Evolutionary conservation across 2,797 vertebrate species (phyloP).

Genomic region (Ptychobarbus kaznakovi): DNA sequence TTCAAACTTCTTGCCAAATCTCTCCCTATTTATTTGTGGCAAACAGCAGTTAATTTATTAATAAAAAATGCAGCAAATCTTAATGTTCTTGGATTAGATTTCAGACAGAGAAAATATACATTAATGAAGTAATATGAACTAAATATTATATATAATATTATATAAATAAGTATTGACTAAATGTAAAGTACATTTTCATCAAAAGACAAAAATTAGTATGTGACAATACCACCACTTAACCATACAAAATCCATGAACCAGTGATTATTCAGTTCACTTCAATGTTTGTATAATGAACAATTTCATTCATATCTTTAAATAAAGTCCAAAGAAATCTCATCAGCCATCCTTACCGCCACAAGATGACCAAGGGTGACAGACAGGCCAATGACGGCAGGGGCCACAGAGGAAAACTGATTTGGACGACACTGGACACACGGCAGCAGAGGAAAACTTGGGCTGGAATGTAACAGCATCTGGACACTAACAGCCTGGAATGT

Average conservation of each 20-base stretch:
- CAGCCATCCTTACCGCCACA: slow-evolving; percentile 48
- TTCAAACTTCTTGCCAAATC: neutral
- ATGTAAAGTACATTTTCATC: neutral
- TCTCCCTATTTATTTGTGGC: slow-evolving; percentile 1
- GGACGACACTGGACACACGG: slow-evolving; percentile 51
- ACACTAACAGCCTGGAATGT: slow-evolving; percentile 58
- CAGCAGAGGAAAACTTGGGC: no score
- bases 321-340: neutral
- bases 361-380: slow-evolving; percentile 62
- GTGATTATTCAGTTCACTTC: neutral
- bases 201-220: neutral
- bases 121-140: neutral
- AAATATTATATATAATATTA: no score
- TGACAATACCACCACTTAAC: neutral
- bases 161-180: neutral
- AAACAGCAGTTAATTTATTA: neutral
- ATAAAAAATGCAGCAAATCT: neutral
- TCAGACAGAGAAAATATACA: neutral
- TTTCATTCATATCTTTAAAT: neutral
- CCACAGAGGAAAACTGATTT: slow-evolving; percentile 38
- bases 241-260: neutral
- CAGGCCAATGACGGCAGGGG: slow-evolving; percentile 41
- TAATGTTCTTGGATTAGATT: neutral
- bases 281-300: neutral
- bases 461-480: slow-evolving; percentile 59